Conservation (phyloP, 2,797 vertebrate genomes). For the Centropyge bicolor region DNA sequence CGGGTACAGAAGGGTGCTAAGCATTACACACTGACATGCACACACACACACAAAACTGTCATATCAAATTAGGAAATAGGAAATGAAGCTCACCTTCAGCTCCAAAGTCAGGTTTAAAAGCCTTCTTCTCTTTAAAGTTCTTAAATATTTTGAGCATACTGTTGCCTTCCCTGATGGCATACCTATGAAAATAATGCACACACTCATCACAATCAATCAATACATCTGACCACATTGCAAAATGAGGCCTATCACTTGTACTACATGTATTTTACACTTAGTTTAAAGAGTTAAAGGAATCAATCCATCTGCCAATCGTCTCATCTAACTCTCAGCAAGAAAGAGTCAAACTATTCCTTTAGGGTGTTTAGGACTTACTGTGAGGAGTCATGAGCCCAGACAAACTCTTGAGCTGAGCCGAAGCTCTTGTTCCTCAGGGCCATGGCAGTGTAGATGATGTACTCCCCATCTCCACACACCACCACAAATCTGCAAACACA, state of each 20-base stretch:
- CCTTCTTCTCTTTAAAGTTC: slow-evolving; percentile 97
- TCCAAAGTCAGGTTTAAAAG: slow-evolving; percentile 95
- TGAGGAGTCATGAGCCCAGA: slow-evolving; percentile 96
- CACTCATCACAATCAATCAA: background rate
- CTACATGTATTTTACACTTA: background rate
- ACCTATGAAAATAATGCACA: slow-evolving; percentile 77
- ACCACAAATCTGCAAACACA: slow-evolving; percentile 89
- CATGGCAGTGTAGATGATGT: slow-evolving; percentile 92
- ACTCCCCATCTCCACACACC: slow-evolving; percentile 91
- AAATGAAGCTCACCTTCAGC: slow-evolving; percentile 87
- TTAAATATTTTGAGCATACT: slow-evolving; percentile 95
- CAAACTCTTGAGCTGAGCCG: slow-evolving; percentile 94
- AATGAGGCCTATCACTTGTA: no score
- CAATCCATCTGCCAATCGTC: no score
- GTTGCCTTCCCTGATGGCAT: slow-evolving; percentile 92
- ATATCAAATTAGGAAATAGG: background rate
- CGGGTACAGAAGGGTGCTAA: background rate
- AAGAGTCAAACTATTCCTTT: background rate
- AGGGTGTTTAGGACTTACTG: slow-evolving; percentile 86
- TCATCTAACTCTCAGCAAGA: background rate
- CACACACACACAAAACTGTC: background rate
- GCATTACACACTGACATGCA: background rate
- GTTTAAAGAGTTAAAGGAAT: background rate
- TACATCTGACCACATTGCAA: background rate
- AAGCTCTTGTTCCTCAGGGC: slow-evolving; percentile 97